phyloP scores from a whole-genome alignment of 2,797 vertebrate genomes.

The Acanthopagrus latus region DNA sequence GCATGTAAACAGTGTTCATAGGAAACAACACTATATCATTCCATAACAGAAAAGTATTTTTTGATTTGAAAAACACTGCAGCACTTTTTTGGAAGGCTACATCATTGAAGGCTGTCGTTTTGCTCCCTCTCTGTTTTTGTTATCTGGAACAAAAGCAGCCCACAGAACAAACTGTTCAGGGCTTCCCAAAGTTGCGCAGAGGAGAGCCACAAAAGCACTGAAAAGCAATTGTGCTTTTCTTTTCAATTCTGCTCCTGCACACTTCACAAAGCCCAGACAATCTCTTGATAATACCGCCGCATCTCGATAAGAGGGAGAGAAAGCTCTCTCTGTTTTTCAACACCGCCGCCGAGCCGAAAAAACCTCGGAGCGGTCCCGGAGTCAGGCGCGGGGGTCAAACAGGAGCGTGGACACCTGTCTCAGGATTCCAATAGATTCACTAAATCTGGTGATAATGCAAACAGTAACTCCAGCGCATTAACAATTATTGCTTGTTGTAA shows the following conservation, averaged over 20 bases:
- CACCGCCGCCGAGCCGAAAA: constrained; percentile 19
- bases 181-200: constrained; percentile 66
- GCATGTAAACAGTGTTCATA: constrained; percentile 7
- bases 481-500: constrained; percentile 70
- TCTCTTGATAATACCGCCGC: constrained; percentile 68
- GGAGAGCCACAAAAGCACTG: constrained; percentile 51
- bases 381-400: constrained; percentile 51
- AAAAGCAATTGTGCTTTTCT: constrained; percentile 69
- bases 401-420: constrained; percentile 45
- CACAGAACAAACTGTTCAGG: constrained; percentile 69
- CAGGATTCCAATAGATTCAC: constrained; percentile 48
- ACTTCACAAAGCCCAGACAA: constrained; percentile 74
- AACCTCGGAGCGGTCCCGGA: constrained; percentile 16
- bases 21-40: constrained; percentile 23
- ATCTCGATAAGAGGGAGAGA: constrained; percentile 67
- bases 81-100: constrained; percentile 45
- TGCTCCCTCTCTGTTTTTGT: constrained; percentile 54
- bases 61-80: constrained; percentile 46
- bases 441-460: constrained; percentile 61
- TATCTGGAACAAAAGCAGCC: constrained; percentile 67
- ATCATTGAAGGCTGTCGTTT: constrained; percentile 51
- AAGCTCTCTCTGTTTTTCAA: constrained; percentile 55
- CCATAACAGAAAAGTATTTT: constrained; percentile 49
- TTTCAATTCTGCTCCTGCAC: constrained; percentile 65
- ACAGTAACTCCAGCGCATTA: constrained; percentile 61